phyloP scores from a whole-genome alignment of 2,113 vertebrate genomes.

The Perca flavescens region DNA sequence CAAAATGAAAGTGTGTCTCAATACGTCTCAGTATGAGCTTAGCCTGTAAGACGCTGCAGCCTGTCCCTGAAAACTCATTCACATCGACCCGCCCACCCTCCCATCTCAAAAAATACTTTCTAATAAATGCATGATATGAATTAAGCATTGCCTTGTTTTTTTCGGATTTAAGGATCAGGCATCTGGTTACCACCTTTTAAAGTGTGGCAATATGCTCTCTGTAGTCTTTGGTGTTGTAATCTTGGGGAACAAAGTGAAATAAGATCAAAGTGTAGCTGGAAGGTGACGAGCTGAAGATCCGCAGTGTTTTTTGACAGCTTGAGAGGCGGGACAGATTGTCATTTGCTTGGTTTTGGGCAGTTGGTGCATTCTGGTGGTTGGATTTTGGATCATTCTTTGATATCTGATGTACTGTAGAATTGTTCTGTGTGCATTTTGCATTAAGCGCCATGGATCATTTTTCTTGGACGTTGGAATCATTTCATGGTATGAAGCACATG shows the following conservation, averaged over 20 bases:
- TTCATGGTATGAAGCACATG: neutral
- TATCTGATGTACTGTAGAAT: neutral
- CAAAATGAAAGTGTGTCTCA: constrained; percentile 91
- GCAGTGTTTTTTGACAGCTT: neutral
- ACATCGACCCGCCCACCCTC: rapidly evolving
- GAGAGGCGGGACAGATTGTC: constrained; percentile 26
- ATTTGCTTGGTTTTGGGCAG: constrained; percentile 3
- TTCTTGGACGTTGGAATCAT: neutral
- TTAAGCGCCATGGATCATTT: neutral
- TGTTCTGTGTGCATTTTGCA: neutral
- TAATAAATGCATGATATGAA: constrained; percentile 41
- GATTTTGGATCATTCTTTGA: constrained; percentile 2
- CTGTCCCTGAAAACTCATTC: constrained; percentile 45
- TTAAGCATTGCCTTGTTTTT: constrained; percentile 23
- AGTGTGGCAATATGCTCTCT: constrained; percentile 59
- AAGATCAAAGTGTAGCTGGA: constrained; percentile 15
- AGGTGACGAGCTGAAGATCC: constrained; percentile 25
- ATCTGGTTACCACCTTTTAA: constrained; percentile 39
- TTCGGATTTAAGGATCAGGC: constrained; percentile 19
- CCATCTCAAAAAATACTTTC: neutral
- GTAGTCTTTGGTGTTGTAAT: constrained; percentile 42
- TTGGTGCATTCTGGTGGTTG: neutral
- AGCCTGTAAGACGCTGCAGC: constrained; percentile 78
- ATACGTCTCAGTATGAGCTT: constrained; percentile 88
- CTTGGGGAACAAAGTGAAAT: constrained; percentile 34